phyloP scores from a whole-genome alignment of 37 sponge, comb jelly and placozoan genomes.

The Eunapius fragilis region DNA sequence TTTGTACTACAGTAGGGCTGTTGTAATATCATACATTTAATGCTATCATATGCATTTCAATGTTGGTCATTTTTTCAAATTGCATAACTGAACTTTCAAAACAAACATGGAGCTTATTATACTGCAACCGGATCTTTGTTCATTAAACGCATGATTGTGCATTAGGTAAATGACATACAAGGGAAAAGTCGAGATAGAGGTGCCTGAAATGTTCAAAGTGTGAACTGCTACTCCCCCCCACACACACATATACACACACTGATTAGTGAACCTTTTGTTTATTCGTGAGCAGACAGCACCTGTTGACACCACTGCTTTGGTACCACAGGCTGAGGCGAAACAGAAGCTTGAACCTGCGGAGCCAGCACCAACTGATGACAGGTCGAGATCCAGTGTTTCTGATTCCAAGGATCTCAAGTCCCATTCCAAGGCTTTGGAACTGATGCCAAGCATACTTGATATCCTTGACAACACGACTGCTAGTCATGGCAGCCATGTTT shows the following conservation, averaged over 20 bases:
- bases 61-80: no score
- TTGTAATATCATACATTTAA: no score
- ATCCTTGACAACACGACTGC: slow-evolving; percentile 68
- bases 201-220: neutral
- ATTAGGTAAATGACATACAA: slow-evolving; percentile 77
- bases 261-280: neutral
- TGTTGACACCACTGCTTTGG: neutral
- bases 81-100: no score
- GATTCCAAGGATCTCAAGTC: slow-evolving; percentile 7
- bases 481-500: slow-evolving; percentile 60
- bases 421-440: neutral
- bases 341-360: neutral
- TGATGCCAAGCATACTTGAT: slow-evolving; percentile 32
- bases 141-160: no score
- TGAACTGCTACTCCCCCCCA: neutral
- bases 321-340: neutral
- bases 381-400: slow-evolving; percentile 3
- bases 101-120: no score
- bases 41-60: no score
- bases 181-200: slow-evolving; percentile 80
- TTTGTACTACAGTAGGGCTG: no score
- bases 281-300: no score
- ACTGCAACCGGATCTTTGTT: no score
- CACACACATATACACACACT: neutral
- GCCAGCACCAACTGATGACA: no score